Conservation (phyloP, 1,140 invertebrate genomes). For the Muscidifurax raptorellus region DNA sequence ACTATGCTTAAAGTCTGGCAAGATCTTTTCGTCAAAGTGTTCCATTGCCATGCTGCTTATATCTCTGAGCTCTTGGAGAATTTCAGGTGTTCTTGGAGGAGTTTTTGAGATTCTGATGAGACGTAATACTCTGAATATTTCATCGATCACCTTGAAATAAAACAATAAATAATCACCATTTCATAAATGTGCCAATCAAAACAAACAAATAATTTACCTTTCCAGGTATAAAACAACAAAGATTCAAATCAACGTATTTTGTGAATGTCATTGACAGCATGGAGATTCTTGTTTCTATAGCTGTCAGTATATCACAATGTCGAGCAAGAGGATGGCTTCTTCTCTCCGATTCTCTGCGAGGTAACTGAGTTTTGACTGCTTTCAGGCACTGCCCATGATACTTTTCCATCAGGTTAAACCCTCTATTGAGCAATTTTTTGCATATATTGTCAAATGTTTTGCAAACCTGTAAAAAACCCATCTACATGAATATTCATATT, state of each 20-base stretch:
- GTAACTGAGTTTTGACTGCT: constrained; percentile 88
- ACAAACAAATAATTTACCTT: constrained; percentile 78
- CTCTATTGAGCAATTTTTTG: constrained; percentile 85
- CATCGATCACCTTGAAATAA: constrained; percentile 87
- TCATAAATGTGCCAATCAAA: not conserved
- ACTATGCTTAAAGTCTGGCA: constrained; percentile 76
- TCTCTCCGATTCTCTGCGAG: constrained; percentile 91
- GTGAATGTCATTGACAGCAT: constrained; percentile 95
- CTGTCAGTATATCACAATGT: constrained; percentile 92
- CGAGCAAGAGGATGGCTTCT: constrained; percentile 87
- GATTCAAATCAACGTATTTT: constrained; percentile 87
- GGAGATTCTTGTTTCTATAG: constrained; percentile 92
- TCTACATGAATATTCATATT: not conserved
- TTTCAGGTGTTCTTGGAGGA: constrained; percentile 87
- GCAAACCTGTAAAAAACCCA: constrained; percentile 82
- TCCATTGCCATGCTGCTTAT: constrained; percentile 98
- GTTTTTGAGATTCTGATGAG: constrained; percentile 81
- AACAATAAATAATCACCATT: constrained; percentile 36
- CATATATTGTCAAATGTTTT: constrained; percentile 85
- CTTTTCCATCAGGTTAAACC: constrained; percentile 87
- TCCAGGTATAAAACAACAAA: constrained; percentile 95
- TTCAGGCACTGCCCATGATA: constrained; percentile 85
- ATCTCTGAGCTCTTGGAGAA: constrained; percentile 91
- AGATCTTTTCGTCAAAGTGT: constrained; percentile 95
- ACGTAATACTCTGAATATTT: constrained; percentile 85